Evolutionary conservation across 2,888 invertebrate species (phyloP), one percentile per base, ranked within the genome.

Genomic region (Metalampra italica): DNA sequence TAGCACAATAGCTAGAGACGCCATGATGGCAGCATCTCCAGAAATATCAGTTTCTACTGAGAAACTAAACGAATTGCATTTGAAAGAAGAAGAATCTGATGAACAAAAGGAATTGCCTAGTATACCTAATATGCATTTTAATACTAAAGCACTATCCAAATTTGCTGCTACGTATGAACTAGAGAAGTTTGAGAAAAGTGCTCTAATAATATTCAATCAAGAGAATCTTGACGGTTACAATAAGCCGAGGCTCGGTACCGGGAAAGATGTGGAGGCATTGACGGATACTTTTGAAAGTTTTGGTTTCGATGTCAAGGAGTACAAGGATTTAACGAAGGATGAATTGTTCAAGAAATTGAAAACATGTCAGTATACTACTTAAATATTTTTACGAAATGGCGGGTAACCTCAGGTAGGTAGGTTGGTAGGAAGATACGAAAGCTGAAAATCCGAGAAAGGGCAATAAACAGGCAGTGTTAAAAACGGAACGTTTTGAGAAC

Each of bases 141-240:
- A 42, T 12, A 9, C 5, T 13, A 62, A 59, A 53, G 78, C 83
- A 0, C 54, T 85, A 41, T 43, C 64, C 1, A 78, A 71, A 54
- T 43, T 68, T 11, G 76, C 78, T 0, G 34, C 52, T 0, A 83
- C 85, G 0, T 85, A 86, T 45, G 71, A 78, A 63, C 54, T 86
- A 42, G 83, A 86, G 54, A 76, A 52, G 1, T 85, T 81, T 62
- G 63, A 75, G n/a, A 79, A 81, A 53, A 76, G 84, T 44, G 68
- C 61, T n/a, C 46, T 86, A 22, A 53, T 84, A 8, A 80, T 86
- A 46, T 79, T 86, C 36, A 83, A 85, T 60, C 84, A 84, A 49
- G 67, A 69, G 43, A 66, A 71, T 13, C 60, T 82, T 29, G 64
- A 66, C 11, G 79, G 74, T 0, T 71, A 72, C 44, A 32, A 43